phyloP scores from a whole-genome alignment of 2,888 invertebrate species.

The Prosapia bicincta region DNA sequence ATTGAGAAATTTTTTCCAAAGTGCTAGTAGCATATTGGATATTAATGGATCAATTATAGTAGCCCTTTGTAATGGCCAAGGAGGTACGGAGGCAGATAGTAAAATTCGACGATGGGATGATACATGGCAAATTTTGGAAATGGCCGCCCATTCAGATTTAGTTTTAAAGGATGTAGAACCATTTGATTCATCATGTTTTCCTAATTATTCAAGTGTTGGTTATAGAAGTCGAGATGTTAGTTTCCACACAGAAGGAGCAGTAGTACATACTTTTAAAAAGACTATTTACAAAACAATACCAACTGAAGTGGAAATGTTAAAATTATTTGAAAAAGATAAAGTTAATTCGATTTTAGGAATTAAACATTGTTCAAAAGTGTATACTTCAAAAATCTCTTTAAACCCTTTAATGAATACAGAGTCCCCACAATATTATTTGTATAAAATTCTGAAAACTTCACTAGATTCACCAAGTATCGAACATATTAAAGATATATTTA shows the following conservation, averaged over 20 bases:
- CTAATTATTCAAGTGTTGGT: slow-evolving; percentile 49
- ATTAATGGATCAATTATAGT: slow-evolving; percentile 47
- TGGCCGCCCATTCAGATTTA: slow-evolving; percentile 52
- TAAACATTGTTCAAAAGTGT: slow-evolving; percentile 3
- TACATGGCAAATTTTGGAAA: slow-evolving; percentile 55
- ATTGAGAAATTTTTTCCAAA: slow-evolving; percentile 50
- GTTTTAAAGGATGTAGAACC: slow-evolving; percentile 46
- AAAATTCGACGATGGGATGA: slow-evolving; percentile 51
- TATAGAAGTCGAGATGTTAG: slow-evolving; percentile 47
- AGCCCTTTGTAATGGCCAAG: slow-evolving; percentile 55
- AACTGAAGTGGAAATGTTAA: not conserved
- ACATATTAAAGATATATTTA: not conserved
- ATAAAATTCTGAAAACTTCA: not conserved
- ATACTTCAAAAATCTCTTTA: not conserved
- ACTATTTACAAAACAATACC: not conserved
- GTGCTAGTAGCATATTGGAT: slow-evolving; percentile 45
- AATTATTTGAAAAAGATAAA: not conserved
- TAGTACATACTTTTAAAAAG: slow-evolving; percentile 44
- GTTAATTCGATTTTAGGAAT: not conserved
- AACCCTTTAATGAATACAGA: not conserved
- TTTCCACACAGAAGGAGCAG: slow-evolving; percentile 44
- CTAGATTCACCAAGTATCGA: not conserved
- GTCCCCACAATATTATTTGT: not conserved
- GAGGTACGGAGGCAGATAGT: slow-evolving; percentile 47
- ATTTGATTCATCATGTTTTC: slow-evolving; percentile 45